These are phyloP conservation scores for Gymnoscopelus braueri DNA, from an alignment of 2,797 vertebrate species.

Conservation along the genomic window DNA sequence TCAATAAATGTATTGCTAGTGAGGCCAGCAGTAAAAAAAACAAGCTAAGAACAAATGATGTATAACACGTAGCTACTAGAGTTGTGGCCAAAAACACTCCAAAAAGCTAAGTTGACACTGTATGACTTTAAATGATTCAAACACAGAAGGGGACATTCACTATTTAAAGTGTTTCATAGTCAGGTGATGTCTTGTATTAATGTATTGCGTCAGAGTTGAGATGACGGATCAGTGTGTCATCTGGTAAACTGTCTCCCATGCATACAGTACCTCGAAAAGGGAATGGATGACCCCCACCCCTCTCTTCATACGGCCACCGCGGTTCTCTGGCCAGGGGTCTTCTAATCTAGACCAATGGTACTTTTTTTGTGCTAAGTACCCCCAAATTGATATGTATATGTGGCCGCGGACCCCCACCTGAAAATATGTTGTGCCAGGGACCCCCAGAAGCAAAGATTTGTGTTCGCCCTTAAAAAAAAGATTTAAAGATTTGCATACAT, in stretches of 20 bases:
- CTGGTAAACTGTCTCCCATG: constrained; percentile 87
- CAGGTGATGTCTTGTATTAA: not conserved
- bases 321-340: constrained; percentile 83
- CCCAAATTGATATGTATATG: too few relatives aligned
- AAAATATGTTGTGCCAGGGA: too few relatives aligned
- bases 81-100: not conserved
- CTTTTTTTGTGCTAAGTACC: too few relatives aligned
- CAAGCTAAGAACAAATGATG: not conserved
- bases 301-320: constrained; percentile 90
- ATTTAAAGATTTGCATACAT: too few relatives aligned
- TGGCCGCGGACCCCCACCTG: too few relatives aligned
- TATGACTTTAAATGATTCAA: not conserved
- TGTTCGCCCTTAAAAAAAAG: too few relatives aligned
- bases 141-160: too few relatives aligned
- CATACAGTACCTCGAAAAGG: constrained; percentile 55
- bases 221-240: constrained; percentile 81
- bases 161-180: not conserved
- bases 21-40: constrained; percentile 26
- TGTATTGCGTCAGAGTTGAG: constrained; percentile 48
- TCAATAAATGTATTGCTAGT: too few relatives aligned
- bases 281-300: constrained; percentile 81
- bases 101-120: not conserved
- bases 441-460: too few relatives aligned
- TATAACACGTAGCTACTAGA: too few relatives aligned
- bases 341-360: constrained; percentile 72